Conservation (phyloP, 2,113 vertebrate genomes). For the Tamias sibiricus region DNA sequence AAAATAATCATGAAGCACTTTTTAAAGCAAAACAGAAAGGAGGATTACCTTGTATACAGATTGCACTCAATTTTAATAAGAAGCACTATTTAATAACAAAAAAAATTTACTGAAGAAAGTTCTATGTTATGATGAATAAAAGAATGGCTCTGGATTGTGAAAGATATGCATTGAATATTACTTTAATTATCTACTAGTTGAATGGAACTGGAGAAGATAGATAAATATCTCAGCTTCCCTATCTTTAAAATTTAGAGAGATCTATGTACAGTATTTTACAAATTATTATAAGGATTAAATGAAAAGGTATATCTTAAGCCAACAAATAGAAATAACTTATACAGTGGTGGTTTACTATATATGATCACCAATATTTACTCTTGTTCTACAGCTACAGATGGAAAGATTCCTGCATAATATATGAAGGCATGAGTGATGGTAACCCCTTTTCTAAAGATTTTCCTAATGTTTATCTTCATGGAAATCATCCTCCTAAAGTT, state of each 20-base stretch:
- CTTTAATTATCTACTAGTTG: neutral
- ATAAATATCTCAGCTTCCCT: neutral
- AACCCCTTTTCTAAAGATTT: constrained; percentile 4
- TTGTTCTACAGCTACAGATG: neutral
- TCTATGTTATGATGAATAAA: neutral
- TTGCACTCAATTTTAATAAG: neutral
- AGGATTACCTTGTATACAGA: neutral
- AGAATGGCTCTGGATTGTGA: neutral
- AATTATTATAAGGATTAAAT: neutral
- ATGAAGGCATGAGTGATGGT: neutral
- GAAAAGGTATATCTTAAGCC: neutral
- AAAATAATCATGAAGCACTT: neutral
- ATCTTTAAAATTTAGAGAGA: constrained; percentile 33
- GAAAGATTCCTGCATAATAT: neutral
- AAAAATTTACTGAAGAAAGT: constrained; percentile 15
- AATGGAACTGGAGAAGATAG: neutral
- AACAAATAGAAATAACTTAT: constrained; percentile 3
- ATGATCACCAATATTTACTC: neutral
- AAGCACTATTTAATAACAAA: neutral
- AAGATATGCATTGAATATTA: constrained; percentile 11
- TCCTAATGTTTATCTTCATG: neutral
- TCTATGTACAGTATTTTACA: neutral
- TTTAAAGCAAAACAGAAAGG: constrained; percentile 18
- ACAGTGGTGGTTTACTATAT: neutral
- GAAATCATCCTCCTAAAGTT: neutral